Evolutionary conservation across 1,140 invertebrate species (phyloP), one percentile per base, ranked within the genome.

Genomic region (Epicauta chinensis): DNA sequence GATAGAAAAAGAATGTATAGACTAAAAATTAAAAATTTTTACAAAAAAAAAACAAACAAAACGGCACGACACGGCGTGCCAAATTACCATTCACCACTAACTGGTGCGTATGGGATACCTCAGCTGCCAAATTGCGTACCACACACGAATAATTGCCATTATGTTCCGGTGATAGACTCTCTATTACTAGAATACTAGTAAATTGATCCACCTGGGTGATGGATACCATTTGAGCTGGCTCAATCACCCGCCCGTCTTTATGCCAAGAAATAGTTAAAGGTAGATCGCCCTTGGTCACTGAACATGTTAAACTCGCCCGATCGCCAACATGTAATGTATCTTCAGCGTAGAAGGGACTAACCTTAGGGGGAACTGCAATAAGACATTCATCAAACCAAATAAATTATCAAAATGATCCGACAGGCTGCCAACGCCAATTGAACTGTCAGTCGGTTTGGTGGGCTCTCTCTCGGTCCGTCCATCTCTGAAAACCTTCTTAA

Each of bases 1-100:
- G 73, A 77, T 70, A 74, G 74, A 75, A 75, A 73, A 77, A 75
- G 71, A 75, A 60, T 58, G 47, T 54, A 37, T 42, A 56, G 51
- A 52, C 47, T 16, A 38, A 34, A 34, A 7, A 34, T 12, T 45
- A 52, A 53, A 52, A 55, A 52, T 49, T 38, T 50, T n/a, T n/a
- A n/a, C n/a, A n/a, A n/a, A n/a, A n/a, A n/a, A n/a, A n/a, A n/a
- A n/a, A n/a, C n/a, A n/a, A n/a, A n/a, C n/a, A n/a, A 62, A 63
- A 62, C 56, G 10, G 60, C 58, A 60, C 57, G 57, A 49, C 62
- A 60, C 59, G 59, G 56, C 58, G 50, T 73, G 64, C 66, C 72
- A 68, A 73, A 75, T 86, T 86, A 90, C 87, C 87, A 73, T 90
- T 86, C 69, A 91, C 86, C 72, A 81, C 75, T 59, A 91, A 77